These are phyloP conservation scores for Machaerirhynchus nigripectus DNA, from an alignment of 2,113 vertebrate genomes.

Conservation along the genomic window DNA sequence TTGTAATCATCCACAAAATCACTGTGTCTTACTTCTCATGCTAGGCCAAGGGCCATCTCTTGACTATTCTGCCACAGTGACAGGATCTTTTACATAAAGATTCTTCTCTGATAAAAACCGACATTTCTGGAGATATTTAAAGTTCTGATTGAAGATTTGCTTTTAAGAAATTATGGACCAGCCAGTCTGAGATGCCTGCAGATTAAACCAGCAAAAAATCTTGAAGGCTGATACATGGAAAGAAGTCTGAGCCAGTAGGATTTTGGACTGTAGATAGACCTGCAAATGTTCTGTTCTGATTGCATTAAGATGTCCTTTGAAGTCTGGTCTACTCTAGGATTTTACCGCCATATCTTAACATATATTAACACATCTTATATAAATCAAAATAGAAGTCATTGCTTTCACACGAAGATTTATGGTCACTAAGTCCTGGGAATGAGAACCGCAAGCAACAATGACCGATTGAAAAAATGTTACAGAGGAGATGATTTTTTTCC, in stretches of 20 bases:
- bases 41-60: background rate
- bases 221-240: background rate
- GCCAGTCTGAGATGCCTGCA: background rate
- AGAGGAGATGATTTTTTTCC: constrained; percentile 2
- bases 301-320: background rate
- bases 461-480: background rate
- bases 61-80: background rate
- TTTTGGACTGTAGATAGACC: background rate
- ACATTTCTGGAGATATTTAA: background rate
- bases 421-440: background rate
- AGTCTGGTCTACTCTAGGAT: background rate
- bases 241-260: background rate
- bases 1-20: background rate
- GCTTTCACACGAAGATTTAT: background rate
- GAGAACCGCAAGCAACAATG: background rate
- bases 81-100: background rate
- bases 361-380: background rate
- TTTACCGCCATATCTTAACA: background rate
- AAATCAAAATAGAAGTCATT: background rate
- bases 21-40: background rate
- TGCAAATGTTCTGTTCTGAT: background rate
- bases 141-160: background rate
- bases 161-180: background rate
- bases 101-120: background rate
- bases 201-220: background rate